A percentile compares a stretch with the other conserved stretches of the same genome.
Conservation (phyloP, 2,888 invertebrate species). For the Ectemnius cavifrons region DNA sequence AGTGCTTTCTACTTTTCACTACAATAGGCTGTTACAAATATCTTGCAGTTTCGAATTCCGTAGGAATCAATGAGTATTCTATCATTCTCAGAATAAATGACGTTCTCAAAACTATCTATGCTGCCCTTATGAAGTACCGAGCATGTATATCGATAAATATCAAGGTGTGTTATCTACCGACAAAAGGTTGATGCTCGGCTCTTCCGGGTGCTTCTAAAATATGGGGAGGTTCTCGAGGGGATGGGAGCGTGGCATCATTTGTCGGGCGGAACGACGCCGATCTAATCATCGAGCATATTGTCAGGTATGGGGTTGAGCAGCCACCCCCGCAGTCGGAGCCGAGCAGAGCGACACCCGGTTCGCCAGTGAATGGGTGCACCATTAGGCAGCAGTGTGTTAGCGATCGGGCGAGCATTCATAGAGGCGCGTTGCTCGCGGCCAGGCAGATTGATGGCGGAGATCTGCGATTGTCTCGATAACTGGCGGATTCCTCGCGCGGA, state of each 20-base stretch:
- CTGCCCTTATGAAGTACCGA: too few species aligned
- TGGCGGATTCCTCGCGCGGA: conserved; percentile 39
- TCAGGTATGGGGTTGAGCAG: conserved; percentile 42
- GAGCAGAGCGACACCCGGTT: conserved; percentile 21
- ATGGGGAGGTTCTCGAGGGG: not conserved
- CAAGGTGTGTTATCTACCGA: too few species aligned
- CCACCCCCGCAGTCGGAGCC: conserved; percentile 23
- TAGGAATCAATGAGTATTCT: too few species aligned
- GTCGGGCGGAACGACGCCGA: conserved; percentile 58
- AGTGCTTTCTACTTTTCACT: too few species aligned
- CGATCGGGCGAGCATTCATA: conserved; percentile 54
- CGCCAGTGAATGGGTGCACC: conserved; percentile 63
- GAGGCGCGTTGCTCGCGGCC: conserved; percentile 52
- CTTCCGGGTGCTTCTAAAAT: too few species aligned
- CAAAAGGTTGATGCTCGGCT: too few species aligned
- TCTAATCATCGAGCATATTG: conserved; percentile 70
- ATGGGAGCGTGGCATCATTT: conserved; percentile 50
- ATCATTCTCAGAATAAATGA: too few species aligned
- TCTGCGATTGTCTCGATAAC: conserved; percentile 58
- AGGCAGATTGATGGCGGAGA: conserved; percentile 54
- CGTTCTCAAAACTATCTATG: too few species aligned
- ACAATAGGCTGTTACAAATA: too few species aligned
- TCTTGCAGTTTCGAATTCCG: too few species aligned
- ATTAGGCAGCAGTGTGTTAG: conserved; percentile 68
- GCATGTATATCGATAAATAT: too few species aligned